Base-by-base conservation (phyloP, 2,113 vertebrate species). In the Amblyornis subalaris region DNA sequence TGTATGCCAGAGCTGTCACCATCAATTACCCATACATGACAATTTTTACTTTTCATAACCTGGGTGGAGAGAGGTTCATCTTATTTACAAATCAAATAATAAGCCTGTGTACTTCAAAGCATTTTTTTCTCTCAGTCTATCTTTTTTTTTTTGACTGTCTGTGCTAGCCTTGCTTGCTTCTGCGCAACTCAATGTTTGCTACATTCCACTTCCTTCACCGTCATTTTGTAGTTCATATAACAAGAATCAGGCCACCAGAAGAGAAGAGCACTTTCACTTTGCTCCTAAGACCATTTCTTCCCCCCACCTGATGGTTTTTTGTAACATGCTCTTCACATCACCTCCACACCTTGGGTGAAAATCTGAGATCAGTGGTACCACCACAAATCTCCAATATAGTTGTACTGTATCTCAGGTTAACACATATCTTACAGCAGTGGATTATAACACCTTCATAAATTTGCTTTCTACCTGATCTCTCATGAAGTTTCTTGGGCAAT, bases 21-120 rank as follows among this genome's bases (percentile, higher is more conserved):
- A 94, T 89, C 77, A 94, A 83, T 96, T 96, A 95, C 77, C 57
- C 26, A 58, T 89, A 94, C 71, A 88, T 58, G 84, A 94, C 93
- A 95, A 86, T 93, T 97, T 92, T 96, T 94, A 78, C 61, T 96
- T 96, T 95, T 96, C 90, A 89, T 95, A 93, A 97, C 88, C 81
- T 93, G 95, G 90, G 84, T 94, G 91, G 96, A 92, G 92, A 94
- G 77, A 94, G 24, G 33, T 93, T 96, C 70, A 91, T 95, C 86
- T 95, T 79, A 96, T 95, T 97, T 95, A 96, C 81, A 95, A 93
- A 92, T 81, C 83, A 95, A 95, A 92, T 94, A 78, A 85, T 82
- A 88, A 84, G 82, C 42, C 42, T 81, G 58, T 94, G 70, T 62
- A 81, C 83, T 94, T 97, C 91, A 95, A 92, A 96, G 86, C 47